These are phyloP conservation scores for Arothron firmamentum DNA, from an alignment of 2,113 vertebrate genomes.

Conservation along the genomic window DNA sequence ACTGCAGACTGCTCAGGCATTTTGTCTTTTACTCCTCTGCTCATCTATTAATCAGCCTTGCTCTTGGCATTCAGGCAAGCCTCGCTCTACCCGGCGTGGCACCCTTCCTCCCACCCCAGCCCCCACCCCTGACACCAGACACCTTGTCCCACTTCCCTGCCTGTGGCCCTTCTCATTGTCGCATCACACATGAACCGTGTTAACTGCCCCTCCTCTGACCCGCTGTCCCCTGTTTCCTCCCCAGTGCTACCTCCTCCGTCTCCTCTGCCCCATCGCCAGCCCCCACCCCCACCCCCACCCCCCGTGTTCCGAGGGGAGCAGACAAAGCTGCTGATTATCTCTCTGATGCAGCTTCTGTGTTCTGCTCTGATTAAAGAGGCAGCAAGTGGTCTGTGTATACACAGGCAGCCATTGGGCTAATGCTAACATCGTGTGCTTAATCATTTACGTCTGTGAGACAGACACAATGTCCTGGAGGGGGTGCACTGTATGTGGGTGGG, in stretches of 20 bases:
- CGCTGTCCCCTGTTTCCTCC: slow-evolving; percentile 56
- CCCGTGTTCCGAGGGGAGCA: slow-evolving; percentile 42
- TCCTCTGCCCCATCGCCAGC: slow-evolving; percentile 27
- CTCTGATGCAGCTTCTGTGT: slow-evolving; percentile 64
- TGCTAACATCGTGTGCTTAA: slow-evolving; percentile 70
- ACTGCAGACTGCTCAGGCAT: background rate
- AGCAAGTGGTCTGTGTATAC: slow-evolving; percentile 68
- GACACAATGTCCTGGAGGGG: slow-evolving; percentile 57
- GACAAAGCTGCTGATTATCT: slow-evolving; percentile 67
- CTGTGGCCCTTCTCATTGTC: slow-evolving; percentile 7
- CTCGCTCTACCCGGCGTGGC: slow-evolving; percentile 33
- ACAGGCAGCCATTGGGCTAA: slow-evolving; percentile 62
- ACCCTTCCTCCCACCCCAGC: slow-evolving; percentile 36
- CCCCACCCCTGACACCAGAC: slow-evolving; percentile 51
- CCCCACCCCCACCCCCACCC: background rate
- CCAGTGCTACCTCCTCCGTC: slow-evolving; percentile 29
- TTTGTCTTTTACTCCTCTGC: background rate
- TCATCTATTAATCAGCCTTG: slow-evolving; percentile 38
- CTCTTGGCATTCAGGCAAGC: background rate
- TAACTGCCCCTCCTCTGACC: slow-evolving; percentile 43
- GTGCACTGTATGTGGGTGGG: slow-evolving; percentile 15
- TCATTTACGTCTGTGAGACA: slow-evolving; percentile 74
- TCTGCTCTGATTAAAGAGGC: slow-evolving; percentile 74
- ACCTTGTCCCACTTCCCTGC: slow-evolving; percentile 40
- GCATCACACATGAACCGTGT: slow-evolving; percentile 5